Conservation (phyloP, 2,888 invertebrate species). For the Cerastoderma edule region DNA sequence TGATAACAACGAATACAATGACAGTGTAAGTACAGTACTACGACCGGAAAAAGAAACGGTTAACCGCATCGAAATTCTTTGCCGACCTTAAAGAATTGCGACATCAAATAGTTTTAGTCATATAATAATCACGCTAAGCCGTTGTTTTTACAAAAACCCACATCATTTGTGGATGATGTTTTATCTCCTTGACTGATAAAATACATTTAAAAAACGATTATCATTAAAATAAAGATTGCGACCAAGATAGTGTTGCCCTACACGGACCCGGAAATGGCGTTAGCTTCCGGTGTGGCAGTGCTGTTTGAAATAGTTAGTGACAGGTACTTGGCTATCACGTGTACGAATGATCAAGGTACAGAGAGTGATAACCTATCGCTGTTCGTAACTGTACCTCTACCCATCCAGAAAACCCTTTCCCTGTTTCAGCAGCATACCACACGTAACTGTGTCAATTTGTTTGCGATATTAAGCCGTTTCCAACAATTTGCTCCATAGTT, state of each 20-base stretch:
- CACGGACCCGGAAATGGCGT: background rate
- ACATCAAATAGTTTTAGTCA: background rate
- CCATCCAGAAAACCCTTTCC: too few species aligned
- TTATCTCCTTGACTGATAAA: background rate
- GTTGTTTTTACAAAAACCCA: background rate
- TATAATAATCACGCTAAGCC: background rate
- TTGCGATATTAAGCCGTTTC: too few species aligned
- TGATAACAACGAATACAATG: slow-evolving; percentile 8
- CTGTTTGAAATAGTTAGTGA: slow-evolving; percentile 23
- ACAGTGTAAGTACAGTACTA: background rate
- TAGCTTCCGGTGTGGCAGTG: background rate
- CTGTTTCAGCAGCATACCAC: too few species aligned
- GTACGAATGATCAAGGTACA: slow-evolving; percentile 22
- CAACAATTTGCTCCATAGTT: too few species aligned
- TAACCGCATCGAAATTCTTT: background rate
- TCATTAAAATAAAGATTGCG: background rate
- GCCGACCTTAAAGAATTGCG: background rate
- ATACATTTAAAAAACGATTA: background rate
- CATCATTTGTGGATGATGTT: background rate
- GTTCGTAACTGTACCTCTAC: background rate
- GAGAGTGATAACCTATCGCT: slow-evolving; percentile 9
- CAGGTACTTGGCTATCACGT: slow-evolving; percentile 42
- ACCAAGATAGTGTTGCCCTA: background rate
- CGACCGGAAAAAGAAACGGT: background rate
- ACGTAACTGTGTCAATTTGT: too few species aligned